These are phyloP conservation scores for Pimpla rufipes DNA, from an alignment of 2,888 invertebrate genomes.

Conservation along the genomic window DNA sequence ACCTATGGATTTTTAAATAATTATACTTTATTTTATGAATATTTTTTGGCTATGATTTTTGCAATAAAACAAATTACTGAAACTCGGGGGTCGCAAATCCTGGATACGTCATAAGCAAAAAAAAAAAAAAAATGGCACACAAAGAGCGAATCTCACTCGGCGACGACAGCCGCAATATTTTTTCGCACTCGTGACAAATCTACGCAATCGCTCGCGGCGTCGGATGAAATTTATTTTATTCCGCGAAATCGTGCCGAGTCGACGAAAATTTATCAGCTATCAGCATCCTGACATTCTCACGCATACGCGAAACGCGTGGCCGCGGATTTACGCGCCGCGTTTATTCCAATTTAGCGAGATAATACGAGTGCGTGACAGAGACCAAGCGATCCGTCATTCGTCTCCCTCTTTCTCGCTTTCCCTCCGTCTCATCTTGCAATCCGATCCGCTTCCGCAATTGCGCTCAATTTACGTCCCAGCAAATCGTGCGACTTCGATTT, in stretches of 20 bases:
- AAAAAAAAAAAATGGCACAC: neutral
- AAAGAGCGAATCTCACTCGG: neutral
- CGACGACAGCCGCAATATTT: neutral
- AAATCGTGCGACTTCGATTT: neutral
- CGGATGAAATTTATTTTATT: conserved; percentile 4
- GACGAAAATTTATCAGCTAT: neutral
- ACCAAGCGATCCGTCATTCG: neutral
- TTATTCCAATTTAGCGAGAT: neutral
- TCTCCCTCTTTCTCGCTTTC: neutral
- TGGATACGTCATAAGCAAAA: no score
- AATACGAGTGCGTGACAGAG: conserved; percentile 19
- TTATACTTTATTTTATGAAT: no score
- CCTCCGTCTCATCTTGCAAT: neutral
- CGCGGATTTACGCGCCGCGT: neutral
- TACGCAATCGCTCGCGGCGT: neutral
- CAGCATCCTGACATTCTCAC: neutral
- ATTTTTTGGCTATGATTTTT: no score
- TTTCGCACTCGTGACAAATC: neutral
- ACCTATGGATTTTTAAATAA: no score
- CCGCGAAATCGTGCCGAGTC: neutral
- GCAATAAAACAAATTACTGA: no score
- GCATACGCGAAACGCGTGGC: conserved; percentile 4
- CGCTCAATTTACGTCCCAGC: neutral
- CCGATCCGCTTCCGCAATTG: neutral
- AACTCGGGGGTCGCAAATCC: no score